These are phyloP conservation scores for Plumapathes pennacea DNA, from an alignment of 92 coral and sea anemone species.

Conservation along the genomic window DNA sequence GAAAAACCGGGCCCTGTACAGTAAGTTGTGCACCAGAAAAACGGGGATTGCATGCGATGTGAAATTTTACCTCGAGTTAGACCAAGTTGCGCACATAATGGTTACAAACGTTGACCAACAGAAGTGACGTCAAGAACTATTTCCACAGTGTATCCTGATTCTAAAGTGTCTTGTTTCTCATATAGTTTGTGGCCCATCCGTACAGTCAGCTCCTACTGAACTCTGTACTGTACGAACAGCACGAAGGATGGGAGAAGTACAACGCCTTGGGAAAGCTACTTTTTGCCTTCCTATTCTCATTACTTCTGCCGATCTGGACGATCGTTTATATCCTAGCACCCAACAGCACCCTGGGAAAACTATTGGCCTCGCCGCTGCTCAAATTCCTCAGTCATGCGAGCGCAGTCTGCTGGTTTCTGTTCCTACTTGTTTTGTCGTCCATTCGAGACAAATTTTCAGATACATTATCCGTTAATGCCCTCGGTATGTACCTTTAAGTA, in stretches of 20 bases:
- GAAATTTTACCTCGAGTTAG: no score
- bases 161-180: no score
- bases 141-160: no score
- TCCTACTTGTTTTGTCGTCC: conserved; percentile 59
- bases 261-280: conserved; percentile 23
- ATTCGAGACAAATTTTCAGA: conserved; percentile 61
- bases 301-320: conserved; percentile 60
- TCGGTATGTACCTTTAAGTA: conserved; percentile 41
- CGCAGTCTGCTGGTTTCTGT: conserved; percentile 65
- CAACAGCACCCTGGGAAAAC: conserved; percentile 13
- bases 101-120: no score
- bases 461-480: conserved; percentile 26
- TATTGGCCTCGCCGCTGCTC: conserved; percentile 55
- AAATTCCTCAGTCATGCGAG: conserved; percentile 78
- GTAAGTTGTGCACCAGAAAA: no score
- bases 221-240: conserved; percentile 64
- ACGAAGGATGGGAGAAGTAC: conserved; percentile 47
- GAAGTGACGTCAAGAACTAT: no score
- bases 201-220: conserved; percentile 88
- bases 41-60: no score
- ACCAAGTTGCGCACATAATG: no score
- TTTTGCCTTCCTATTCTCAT: conserved; percentile 33
- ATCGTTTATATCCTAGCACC: conserved; percentile 55
- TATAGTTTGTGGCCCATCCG: conserved; percentile 93
- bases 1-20: no score